Base-by-base conservation (phyloP, 64 coral and sea anemone genomes). In the Actinia tenebrosa region DNA sequence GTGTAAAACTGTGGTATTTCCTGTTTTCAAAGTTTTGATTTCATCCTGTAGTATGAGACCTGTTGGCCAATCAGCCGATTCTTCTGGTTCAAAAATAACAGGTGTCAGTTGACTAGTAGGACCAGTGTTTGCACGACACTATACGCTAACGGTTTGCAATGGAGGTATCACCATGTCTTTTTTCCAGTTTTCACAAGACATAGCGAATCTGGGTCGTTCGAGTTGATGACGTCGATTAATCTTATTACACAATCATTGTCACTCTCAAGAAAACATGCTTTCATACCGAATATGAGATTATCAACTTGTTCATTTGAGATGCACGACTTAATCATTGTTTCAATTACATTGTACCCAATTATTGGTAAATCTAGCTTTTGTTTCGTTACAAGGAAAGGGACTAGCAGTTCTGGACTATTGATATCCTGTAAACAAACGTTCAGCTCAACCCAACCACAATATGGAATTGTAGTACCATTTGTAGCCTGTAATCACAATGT, bases 271-370 rank as follows among this genome's bases (percentile, higher is more conserved):
- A 92, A 80, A 72, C 88, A 27, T n/a, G n/a, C n/a, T n/a, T n/a
- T n/a, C n/a, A n/a, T n/a, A n/a, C n/a, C n/a, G n/a, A n/a, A n/a
- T n/a, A n/a, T n/a, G n/a, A n/a, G n/a, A n/a, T n/a, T n/a, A n/a
- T n/a, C 80, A 45, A 50, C 22, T 56, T 79, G 64, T 26, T 72
- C 81, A 56, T 83, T 89, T 45, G 58, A 17, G 22, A 56, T 16
- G 17, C 16, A 17, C 17, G 79, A 82, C 45, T 93, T 86, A 63
- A 93, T 66, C 18, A 89, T 86, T 44, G 63, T 18, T 80, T 93
- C 91, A 86, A 86, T 89, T 3, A 93, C 91, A 89, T 89, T 93
- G 56, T 68, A 93, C 44, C 91, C 87, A 25, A 93, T 89, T 84
- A 93, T 93, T 26, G 83, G 87, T 19, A 89, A 83, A 27, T 93